Evolutionary conservation across 2,888 invertebrate species (phyloP), one percentile per base, ranked within the genome.

Genomic region (Crematogaster levior): DNA sequence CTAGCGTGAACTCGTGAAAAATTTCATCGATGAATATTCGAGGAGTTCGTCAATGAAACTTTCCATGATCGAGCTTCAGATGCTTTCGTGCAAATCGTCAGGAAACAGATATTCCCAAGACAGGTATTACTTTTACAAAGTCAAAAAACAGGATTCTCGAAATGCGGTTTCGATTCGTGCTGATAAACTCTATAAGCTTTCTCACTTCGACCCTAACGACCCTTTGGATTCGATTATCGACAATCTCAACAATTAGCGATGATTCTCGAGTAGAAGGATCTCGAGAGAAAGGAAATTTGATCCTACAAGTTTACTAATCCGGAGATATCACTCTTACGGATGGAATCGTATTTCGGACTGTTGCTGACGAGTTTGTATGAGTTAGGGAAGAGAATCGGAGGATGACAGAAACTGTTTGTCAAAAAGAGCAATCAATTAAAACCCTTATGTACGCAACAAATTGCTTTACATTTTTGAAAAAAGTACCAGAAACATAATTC

Each of bases 71-170:
- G n/a, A n/a, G n/a, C n/a, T n/a, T n/a, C n/a, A n/a, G n/a, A n/a
- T n/a, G n/a, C 43, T 73, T 60, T 46, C 53, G 70, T 37, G 68
- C 24, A 37, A 70, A 56, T 24, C 18, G 30, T 30, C 58, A 30
- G 43, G 30, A 58, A 73, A 63, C 34, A 63, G 24, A 63, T 70
- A n/a, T n/a, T 15, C 53, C 4, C 53, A 15, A 51, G 21, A 18
- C 66, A 51, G 53, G 70, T 77, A 77, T 68, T 56, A 18, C 81
- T 65, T 84, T 84, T 68, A 68, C 65, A n/a, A 24, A 56, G 63
- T 79, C 48, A 40, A 63, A 75, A 43, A 56, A 34, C 24, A 51
- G 40, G 56, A 63, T 77, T 37, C 43, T 53, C 1, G 58, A 7
- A 51, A 61, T 68, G 56, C 48, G 63, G 79, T 66, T 83, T 37